Percentiles rank a stretch among this genome's conserved stretches.
phyloP scores from a whole-genome alignment of 2,888 invertebrate genomes.

The Euspilapteryx auroguttella region DNA sequence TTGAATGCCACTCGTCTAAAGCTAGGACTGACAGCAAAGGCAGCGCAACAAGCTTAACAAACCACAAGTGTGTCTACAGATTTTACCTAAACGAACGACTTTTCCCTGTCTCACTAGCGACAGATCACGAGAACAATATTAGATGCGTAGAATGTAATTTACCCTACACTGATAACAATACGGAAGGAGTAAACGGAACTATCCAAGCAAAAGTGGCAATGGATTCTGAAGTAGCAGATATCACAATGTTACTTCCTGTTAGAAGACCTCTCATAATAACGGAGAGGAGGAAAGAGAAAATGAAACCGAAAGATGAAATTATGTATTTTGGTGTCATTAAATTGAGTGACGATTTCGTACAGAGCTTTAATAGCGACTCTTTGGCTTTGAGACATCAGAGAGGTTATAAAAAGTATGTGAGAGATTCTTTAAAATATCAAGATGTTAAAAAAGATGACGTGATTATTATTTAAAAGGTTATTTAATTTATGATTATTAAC shows the following conservation, averaged over 20 bases:
- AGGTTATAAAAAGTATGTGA: conserved; percentile 25
- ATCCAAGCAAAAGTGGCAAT: conserved; percentile 46
- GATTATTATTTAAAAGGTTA: conserved; percentile 18
- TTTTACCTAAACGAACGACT: conserved; percentile 60
- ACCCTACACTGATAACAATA: conserved; percentile 15
- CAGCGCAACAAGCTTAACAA: conserved; percentile 17
- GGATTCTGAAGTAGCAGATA: conserved; percentile 21
- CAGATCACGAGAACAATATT: conserved; percentile 38
- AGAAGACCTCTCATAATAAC: conserved; percentile 33
- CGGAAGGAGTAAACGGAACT: conserved; percentile 24
- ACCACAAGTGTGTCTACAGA: conserved; percentile 56
- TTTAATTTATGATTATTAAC: not conserved
- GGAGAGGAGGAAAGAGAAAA: conserved; percentile 20
- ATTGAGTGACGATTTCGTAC: conserved; percentile 22
- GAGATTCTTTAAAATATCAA: conserved; percentile 18
- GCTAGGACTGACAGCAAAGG: conserved; percentile 21
- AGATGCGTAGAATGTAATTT: conserved; percentile 53
- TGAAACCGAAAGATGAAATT: conserved; percentile 15
- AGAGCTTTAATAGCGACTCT: conserved; percentile 25
- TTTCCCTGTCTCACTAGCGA: conserved; percentile 51
- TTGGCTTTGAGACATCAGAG: conserved; percentile 43
- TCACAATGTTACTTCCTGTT: conserved; percentile 32
- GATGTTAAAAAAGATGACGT: conserved; percentile 20
- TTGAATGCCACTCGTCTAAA: conserved; percentile 62
- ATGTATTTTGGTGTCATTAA: conserved; percentile 42